Evolutionary conservation across 37 sponge, comb jelly and placozoan genomes (phyloP), one percentile per base, ranked within the genome.

Genomic region (Theonella swinhoei): DNA sequence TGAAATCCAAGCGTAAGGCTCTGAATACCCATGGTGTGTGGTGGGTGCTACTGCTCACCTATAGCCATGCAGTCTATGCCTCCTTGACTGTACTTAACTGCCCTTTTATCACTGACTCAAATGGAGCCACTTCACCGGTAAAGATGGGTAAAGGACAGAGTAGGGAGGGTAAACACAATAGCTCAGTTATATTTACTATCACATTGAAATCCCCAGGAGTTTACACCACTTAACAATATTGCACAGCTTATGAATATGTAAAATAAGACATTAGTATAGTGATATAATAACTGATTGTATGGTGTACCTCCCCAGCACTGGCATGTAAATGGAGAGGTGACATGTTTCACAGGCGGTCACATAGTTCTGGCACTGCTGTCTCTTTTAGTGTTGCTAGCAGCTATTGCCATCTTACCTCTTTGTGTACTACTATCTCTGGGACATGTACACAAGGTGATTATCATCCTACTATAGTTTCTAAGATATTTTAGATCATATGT

Each of bases 281-380:
- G 7, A 47, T 47, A 7, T 17, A 47, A 17, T 17, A 47, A 17
- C 14, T 47, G 54, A 47, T 47, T 47, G 54, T 7, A 7, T 17
- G 14, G 14, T 14, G 54, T 47, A n/a, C n/a, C 14, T 47, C 14
- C 11, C 7, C 77, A 92, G 92, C 64, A 73, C 26, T 92, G 92
- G 92, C 88, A 79, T 61, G 42, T 77, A 17, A 59, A 87, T 80
- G 92, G 88, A 1, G 43, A 24, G 19, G 54, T 76, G 25, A 34
- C 24, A 23, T 92, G 92, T 62, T 88, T 92, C 80, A 84, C 85
- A 42, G 92, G 85, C 25, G 42, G 88, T 20, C 92, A 92, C 77
- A 40, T 61, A 32, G 77, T 75, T n/a, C 85, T 92, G 17, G 92
- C 68, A 29, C 41, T 92, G 26, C 61, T 85, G 76, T 83, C 88